Conservation (phyloP, 30 jellyfish, hydroid and myxozoan genomes). For the Haliclystus octoradiatus region DNA sequence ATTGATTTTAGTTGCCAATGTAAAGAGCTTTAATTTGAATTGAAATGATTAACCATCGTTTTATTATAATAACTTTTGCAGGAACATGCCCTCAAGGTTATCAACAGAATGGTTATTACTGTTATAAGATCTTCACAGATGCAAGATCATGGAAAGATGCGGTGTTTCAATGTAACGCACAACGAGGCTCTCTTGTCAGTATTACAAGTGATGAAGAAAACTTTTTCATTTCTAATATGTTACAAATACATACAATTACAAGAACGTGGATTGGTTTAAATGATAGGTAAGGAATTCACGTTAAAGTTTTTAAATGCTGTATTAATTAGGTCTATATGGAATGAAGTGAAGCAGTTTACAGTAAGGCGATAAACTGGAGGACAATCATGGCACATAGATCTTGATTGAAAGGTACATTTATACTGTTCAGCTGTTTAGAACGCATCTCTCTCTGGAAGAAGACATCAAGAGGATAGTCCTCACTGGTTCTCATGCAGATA, state of each 20-base stretch:
- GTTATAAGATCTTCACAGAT: constrained; percentile 82
- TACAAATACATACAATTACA: constrained; percentile 56
- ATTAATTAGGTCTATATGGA: background rate
- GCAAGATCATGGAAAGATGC: constrained; percentile 82
- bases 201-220: constrained; percentile 90
- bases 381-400: no score
- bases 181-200: constrained; percentile 72
- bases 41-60: no score
- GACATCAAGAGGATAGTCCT: no score
- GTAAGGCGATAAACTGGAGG: no score
- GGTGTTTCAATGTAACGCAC: constrained; percentile 60
- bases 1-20: no score
- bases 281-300: constrained; percentile 47
- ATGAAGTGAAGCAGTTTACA: no score
- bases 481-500: no score
- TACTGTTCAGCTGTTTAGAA: no score
- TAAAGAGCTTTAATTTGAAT: no score
- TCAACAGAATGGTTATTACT: constrained; percentile 68
- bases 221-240: constrained; percentile 47
- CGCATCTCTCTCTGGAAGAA: no score
- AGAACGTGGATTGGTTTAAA: constrained; percentile 87
- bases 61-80: no score
- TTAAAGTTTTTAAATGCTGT: background rate
- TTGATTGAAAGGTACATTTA: background rate
- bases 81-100: constrained; percentile 92